Evolutionary conservation across 1,140 invertebrate species (phyloP), one percentile per base, ranked within the genome.

Genomic region (Potamilus streckersoni): DNA sequence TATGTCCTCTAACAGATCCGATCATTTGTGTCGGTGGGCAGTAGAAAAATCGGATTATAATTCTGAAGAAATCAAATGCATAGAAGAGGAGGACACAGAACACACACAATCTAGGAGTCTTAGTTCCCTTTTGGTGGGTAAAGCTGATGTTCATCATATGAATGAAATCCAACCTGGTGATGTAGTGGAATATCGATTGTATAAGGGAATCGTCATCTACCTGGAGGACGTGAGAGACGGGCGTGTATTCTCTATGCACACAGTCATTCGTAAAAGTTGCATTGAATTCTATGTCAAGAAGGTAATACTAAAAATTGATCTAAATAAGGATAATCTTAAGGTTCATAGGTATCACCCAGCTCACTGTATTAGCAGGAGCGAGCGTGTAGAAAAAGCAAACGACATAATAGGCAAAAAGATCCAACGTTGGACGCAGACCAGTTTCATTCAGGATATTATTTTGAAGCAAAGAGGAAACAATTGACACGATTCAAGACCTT

Each of bases 11-110:
- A 73, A 73, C 38, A 15, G 64, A n/a, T 73, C 72, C 15, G 72
- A 67, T 58, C 64, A 73, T 61, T 49, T 73, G n/a, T 73, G 72
- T 20, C 67, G 23, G 56, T 73, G 72, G 72, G 72, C 72, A 38
- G 66, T 67, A 31, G 55, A 58, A 23, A 31, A 61, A 5, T 17
- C 27, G 17, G 11, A 19, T 2, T 55, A 63, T 16, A 58, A 20
- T 4, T 38, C 5, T 56, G n/a, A 49, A 12, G 38, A 61, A 20
- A 65, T 60, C 17, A 23, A 73, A 17, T 19, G 20, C 56, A n/a
- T 11, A 49, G 38, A 63, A 49, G 38, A 63, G 57, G 57, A n/a
- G 11, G 57, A 66, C 6, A 16, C 49, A 1, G 65, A 67, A 6
- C 13, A 23, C 15, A 55, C 58, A 6, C n/a, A 23, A 2, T 17